Conservation (phyloP, 2,888 invertebrate species). For the Drosophila ezoana region DNA sequence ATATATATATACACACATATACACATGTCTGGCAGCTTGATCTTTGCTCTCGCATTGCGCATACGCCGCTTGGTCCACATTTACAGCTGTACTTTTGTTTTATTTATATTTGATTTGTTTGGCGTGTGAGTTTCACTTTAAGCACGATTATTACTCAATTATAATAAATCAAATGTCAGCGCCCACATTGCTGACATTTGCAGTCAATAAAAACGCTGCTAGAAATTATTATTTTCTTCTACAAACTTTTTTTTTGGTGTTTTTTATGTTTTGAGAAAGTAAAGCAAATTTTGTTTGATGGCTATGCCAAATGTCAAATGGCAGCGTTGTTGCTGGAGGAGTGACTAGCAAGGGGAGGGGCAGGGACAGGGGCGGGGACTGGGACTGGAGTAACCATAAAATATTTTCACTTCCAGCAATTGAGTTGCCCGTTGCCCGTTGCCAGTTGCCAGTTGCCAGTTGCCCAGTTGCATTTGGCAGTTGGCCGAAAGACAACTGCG, state of each 20-base stretch:
- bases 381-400: neutral
- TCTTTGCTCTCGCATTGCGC: slow-evolving; percentile 43
- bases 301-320: slow-evolving; percentile 58
- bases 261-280: slow-evolving; percentile 45
- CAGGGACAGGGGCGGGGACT: neutral
- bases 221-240: slow-evolving; percentile 15
- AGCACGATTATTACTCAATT: slow-evolving; percentile 32
- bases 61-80: slow-evolving; percentile 29
- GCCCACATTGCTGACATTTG: slow-evolving; percentile 74
- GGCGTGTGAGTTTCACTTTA: slow-evolving; percentile 39
- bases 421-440: slow-evolving; percentile 3
- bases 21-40: slow-evolving; percentile 20
- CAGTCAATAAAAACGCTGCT: slow-evolving; percentile 55
- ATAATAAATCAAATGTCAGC: slow-evolving; percentile 68
- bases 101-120: slow-evolving; percentile 1
- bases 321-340: slow-evolving; percentile 1
- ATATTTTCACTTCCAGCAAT: slow-evolving; percentile 42
- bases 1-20: slow-evolving; percentile 8
- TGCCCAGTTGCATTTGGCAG: slow-evolving; percentile 30
- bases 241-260: neutral
- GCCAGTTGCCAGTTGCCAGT: neutral
- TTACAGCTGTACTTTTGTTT: neutral
- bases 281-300: slow-evolving; percentile 39
- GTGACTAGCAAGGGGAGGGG: neutral
- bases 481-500: slow-evolving; percentile 18